Conservation (phyloP, 2,888 invertebrate species). For the Ceratothoa steindachneri region DNA sequence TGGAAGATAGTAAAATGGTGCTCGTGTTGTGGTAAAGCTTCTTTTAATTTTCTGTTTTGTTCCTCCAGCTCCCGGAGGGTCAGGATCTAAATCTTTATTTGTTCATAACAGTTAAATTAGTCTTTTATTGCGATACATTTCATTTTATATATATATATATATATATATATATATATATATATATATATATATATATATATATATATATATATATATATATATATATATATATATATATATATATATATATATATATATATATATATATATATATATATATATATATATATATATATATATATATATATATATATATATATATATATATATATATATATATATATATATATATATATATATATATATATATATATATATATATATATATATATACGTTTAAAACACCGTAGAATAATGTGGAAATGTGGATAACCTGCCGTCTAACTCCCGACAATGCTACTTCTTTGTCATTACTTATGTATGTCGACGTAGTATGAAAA, state of each 20-base stretch:
- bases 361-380: background rate
- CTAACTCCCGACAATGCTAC: too few species aligned
- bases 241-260: background rate
- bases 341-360: background rate
- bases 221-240: background rate
- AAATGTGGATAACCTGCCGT: too few species aligned
- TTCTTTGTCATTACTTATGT: too few species aligned
- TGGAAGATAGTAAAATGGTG: too few species aligned
- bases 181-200: background rate
- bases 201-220: background rate
- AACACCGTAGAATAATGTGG: too few species aligned
- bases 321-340: background rate
- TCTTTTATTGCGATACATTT: slow-evolving; percentile 2
- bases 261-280: background rate
- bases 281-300: background rate
- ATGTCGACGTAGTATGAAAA: too few species aligned
- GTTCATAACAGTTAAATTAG: slow-evolving; percentile 12
- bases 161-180: background rate
- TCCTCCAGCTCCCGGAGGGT: background rate
- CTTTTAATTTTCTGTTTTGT: background rate
- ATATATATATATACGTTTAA: too few species aligned
- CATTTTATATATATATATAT: background rate
- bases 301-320: background rate
- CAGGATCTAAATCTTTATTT: background rate
- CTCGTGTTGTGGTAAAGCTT: too few species aligned